Conservation (phyloP, 2,888 invertebrate species). For the Caenorhabditis imperialis region DNA sequence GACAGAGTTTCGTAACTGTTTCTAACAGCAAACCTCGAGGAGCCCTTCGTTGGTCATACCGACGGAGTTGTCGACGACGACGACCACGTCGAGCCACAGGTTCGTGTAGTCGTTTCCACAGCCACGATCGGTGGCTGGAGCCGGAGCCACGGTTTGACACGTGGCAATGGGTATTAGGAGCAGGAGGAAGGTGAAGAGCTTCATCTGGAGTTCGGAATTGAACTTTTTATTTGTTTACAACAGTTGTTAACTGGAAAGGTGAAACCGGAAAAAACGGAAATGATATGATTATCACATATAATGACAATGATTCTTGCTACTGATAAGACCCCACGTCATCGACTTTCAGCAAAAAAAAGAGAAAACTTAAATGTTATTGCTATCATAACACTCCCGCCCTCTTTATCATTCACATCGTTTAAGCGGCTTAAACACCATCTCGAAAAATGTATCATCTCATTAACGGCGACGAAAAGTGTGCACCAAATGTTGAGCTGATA, state of each 20-base stretch:
- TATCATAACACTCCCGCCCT: too few species aligned
- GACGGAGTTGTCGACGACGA: slow-evolving; percentile 46
- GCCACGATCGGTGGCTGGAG: slow-evolving; percentile 15
- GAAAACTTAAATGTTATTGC: too few species aligned
- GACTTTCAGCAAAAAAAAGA: too few species aligned
- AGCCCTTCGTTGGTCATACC: slow-evolving; percentile 44
- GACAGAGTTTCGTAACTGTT: background rate
- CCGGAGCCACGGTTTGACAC: background rate
- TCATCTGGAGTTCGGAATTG: background rate
- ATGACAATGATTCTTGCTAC: too few species aligned
- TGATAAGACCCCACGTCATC: too few species aligned
- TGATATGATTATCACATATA: too few species aligned
- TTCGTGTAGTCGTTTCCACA: slow-evolving; percentile 31
- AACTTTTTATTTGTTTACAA: too few species aligned
- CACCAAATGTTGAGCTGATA: slow-evolving; percentile 10
- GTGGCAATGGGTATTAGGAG: background rate
- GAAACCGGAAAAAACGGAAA: too few species aligned
- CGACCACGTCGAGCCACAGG: slow-evolving; percentile 51
- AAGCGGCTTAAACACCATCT: background rate
- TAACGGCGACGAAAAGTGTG: background rate
- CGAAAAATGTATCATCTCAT: too few species aligned
- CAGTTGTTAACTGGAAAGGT: too few species aligned
- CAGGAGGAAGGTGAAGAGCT: background rate
- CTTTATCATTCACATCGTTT: too few species aligned
- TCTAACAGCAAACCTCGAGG: background rate